Conservation (phyloP, 2,113 vertebrate genomes). For the Cepphus grylle region DNA sequence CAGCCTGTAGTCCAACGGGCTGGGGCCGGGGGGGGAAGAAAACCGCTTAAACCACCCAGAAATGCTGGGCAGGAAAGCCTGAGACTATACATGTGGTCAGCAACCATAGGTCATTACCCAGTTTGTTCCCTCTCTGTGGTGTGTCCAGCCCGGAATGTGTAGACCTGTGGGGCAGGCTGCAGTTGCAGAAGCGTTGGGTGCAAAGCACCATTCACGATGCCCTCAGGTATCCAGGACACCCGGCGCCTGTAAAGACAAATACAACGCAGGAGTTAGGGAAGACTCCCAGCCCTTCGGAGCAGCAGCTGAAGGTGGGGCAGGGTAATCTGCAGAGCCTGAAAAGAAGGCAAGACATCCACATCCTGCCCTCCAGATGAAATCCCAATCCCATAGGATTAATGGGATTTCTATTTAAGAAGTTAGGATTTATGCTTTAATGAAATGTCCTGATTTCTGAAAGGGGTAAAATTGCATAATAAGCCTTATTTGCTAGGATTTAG, state of each 20-base stretch:
- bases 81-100: background rate
- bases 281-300: background rate
- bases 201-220: background rate
- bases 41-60: background rate
- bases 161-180: background rate
- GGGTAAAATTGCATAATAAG: background rate
- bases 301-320: background rate
- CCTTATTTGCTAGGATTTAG: background rate
- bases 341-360: background rate
- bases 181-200: background rate
- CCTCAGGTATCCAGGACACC: background rate
- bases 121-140: background rate
- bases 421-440: background rate
- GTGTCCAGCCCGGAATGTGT: fast-evolving
- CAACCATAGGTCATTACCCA: background rate
- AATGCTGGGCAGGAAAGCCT: background rate
- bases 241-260: background rate
- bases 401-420: background rate
- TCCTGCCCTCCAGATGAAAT: background rate
- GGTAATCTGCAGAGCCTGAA: background rate
- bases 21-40: background rate
- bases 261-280: background rate
- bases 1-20: background rate
- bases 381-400: background rate
- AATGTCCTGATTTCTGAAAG: background rate